Conservation (phyloP, 2,797 vertebrate species). For the Psittacula derbiana region DNA sequence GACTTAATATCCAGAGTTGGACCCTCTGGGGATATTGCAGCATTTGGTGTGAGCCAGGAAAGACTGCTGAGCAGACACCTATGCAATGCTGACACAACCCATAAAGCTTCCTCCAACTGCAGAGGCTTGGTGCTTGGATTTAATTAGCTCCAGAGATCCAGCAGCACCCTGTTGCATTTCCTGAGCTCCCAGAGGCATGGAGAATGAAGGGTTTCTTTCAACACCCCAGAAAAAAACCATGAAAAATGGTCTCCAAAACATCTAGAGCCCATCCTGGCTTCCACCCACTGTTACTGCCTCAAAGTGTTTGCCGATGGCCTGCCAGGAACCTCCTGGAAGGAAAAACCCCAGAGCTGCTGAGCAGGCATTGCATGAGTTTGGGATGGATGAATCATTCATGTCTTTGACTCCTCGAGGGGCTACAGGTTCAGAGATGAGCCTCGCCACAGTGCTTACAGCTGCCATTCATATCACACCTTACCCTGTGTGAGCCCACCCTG, state of each 20-base stretch:
- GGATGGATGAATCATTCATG: neutral
- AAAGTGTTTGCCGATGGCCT: accelerated
- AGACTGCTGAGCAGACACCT: neutral
- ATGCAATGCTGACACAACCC: neutral
- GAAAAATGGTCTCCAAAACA: neutral
- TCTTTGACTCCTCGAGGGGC: neutral
- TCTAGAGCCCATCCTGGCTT: neutral
- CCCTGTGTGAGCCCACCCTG: neutral
- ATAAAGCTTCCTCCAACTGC: neutral
- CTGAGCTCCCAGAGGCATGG: neutral
- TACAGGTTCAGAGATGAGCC: neutral
- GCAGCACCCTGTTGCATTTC: neutral
- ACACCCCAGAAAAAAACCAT: neutral
- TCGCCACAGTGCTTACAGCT: neutral
- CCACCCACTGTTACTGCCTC: neutral
- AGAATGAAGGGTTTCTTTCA: neutral
- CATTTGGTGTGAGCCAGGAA: neutral
- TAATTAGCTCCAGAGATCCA: slow-evolving; percentile 40
- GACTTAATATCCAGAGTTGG: neutral
- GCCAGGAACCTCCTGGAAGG: neutral
- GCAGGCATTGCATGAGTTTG: neutral
- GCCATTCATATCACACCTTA: neutral
- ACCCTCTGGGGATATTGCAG: neutral
- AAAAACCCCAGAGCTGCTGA: neutral
- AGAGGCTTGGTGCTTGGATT: neutral